Evolutionary conservation across 1,140 invertebrate species (phyloP).

Genomic region (Drosophila insularis): DNA sequence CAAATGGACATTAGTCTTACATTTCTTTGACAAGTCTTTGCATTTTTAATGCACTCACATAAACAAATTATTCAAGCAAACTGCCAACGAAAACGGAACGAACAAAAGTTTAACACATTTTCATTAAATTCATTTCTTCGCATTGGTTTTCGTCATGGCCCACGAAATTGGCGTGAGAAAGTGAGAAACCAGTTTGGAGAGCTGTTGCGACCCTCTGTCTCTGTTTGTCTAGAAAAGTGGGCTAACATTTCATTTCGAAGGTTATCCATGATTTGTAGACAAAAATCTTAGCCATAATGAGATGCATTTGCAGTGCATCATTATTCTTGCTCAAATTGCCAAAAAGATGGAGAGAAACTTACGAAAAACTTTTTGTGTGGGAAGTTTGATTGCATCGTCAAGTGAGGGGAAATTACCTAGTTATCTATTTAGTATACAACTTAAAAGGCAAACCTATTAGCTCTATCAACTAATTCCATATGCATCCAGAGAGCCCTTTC

Average conservation of each 20-base stretch:
- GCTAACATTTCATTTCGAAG: slow-evolving; percentile 35
- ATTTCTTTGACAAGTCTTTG: slow-evolving; percentile 49
- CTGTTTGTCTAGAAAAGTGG: slow-evolving; percentile 39
- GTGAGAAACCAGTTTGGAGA: slow-evolving; percentile 63
- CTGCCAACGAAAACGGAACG: slow-evolving; percentile 4
- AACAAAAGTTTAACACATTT: slow-evolving; percentile 27
- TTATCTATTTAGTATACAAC: neutral
- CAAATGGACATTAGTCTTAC: slow-evolving; percentile 51
- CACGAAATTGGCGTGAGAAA: slow-evolving; percentile 76
- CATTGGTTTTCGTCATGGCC: slow-evolving; percentile 48
- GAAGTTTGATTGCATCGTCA: neutral
- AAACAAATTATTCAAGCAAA: slow-evolving; percentile 29
- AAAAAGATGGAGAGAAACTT: slow-evolving; percentile 9
- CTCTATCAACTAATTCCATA: slow-evolving; percentile 33
- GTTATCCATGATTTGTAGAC: slow-evolving; percentile 42
- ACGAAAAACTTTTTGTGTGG: slow-evolving; percentile 29
- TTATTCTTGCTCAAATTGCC: slow-evolving; percentile 35
- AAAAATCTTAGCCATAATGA: slow-evolving; percentile 39
- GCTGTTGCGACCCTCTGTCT: slow-evolving; percentile 14
- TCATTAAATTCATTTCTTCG: slow-evolving; percentile 38
- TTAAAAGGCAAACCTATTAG: slow-evolving; percentile 40
- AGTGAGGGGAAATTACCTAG: slow-evolving; percentile 13
- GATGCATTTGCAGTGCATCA: slow-evolving; percentile 40
- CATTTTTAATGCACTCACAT: slow-evolving; percentile 34
- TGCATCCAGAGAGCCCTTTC: slow-evolving; percentile 26